A percentile compares a stretch with the other conserved stretches of the same genome.
Conservation (phyloP, 2,888 invertebrate genomes). For the Drosophila hamatofila region DNA sequence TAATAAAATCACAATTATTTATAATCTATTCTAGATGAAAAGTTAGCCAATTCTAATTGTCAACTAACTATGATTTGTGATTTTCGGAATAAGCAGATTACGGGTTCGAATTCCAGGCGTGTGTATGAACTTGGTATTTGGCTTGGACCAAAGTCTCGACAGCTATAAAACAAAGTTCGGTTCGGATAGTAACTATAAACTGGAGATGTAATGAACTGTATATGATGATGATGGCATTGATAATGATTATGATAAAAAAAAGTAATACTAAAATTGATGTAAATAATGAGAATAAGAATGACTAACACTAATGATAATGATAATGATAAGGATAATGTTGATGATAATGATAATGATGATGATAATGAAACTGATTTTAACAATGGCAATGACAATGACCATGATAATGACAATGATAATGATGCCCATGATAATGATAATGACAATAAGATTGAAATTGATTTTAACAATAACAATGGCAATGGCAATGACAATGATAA, state of each 20-base stretch:
- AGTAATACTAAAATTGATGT: not conserved
- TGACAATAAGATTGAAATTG: not conserved
- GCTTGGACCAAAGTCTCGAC: not conserved
- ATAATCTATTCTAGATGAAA: not conserved
- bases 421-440: not conserved
- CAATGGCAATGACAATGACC: not conserved
- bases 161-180: not conserved
- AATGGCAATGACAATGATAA: not conserved
- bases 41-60: not conserved
- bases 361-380: too few species aligned
- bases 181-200: not conserved
- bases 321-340: not conserved
- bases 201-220: not conserved
- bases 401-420: not conserved
- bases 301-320: not conserved
- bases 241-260: not conserved
- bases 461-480: not conserved
- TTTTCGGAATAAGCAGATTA: not conserved
- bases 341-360: not conserved
- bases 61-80: too few species aligned
- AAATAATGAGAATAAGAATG: not conserved
- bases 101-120: constrained; percentile 2
- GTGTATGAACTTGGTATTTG: not conserved
- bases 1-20: not conserved
- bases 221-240: not conserved